A percentile compares a stretch with the other conserved stretches of the same genome.
Evolutionary conservation across 2,113 vertebrate species (phyloP).

Genomic region (Echinops telfairi): DNA sequence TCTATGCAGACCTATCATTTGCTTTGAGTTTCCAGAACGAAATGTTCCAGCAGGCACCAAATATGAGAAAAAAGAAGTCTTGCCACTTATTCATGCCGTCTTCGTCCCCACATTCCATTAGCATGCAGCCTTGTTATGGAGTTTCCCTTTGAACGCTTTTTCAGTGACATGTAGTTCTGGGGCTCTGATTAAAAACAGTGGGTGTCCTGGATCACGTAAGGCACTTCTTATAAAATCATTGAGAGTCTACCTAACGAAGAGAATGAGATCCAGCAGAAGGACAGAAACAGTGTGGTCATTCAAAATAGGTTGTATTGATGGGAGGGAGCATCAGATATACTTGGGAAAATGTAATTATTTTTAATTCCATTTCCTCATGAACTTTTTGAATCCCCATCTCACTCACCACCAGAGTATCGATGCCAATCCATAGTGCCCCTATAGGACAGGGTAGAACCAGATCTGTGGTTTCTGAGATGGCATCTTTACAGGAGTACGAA

Average conservation of each 20-base stretch:
- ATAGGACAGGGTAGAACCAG: too few relatives aligned
- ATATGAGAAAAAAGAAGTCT: conserved; percentile 44
- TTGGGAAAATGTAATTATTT: too few relatives aligned
- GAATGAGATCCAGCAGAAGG: conserved; percentile 3
- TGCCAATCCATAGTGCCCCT: too few relatives aligned
- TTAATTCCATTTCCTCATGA: too few relatives aligned
- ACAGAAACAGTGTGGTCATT: neutral
- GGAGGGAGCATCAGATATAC: neutral
- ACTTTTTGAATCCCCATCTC: too few relatives aligned
- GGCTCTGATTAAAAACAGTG: conserved; percentile 71
- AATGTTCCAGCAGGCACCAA: conserved; percentile 43
- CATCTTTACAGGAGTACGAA: too few relatives aligned
- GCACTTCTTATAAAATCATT: conserved; percentile 53
- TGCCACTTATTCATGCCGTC: neutral
- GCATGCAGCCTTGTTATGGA: conserved; percentile 28
- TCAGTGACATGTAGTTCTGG: conserved; percentile 5
- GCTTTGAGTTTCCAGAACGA: conserved; percentile 36
- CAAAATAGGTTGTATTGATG: neutral
- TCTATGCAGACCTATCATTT: conserved; percentile 43
- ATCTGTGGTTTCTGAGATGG: too few relatives aligned
- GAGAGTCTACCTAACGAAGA: conserved; percentile 12
- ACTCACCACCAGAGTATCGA: too few relatives aligned
- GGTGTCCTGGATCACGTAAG: conserved; percentile 41
- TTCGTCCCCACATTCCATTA: conserved; percentile 61
- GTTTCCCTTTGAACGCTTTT: conserved; percentile 45